A percentile compares a stretch with the other conserved stretches of the same genome.
These are phyloP conservation scores for Axis porcinus DNA, from an alignment of 2,113 vertebrate genomes.

Conservation along the genomic window DNA sequence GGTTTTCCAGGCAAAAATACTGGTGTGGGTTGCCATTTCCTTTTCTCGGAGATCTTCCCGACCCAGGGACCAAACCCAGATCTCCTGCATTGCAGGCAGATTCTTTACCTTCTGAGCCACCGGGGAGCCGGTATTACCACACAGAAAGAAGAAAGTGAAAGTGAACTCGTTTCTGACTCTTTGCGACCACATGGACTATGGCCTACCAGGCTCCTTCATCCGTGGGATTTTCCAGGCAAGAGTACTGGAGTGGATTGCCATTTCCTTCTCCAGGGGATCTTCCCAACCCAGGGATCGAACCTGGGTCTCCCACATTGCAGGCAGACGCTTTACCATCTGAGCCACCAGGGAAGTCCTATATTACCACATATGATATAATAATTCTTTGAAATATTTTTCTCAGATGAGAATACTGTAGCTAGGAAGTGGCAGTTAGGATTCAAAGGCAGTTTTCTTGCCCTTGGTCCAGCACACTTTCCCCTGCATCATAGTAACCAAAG, in stretches of 20 bases:
- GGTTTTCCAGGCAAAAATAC: neutral
- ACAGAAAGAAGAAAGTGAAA: neutral
- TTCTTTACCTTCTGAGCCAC: neutral
- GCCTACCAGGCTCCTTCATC: neutral
- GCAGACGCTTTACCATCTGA: neutral
- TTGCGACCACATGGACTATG: neutral
- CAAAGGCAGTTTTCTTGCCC: neutral
- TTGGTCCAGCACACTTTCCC: neutral
- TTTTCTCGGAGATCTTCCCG: neutral
- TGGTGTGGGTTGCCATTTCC: neutral
- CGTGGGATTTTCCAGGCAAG: neutral
- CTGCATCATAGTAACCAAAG: neutral
- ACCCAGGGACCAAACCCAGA: neutral
- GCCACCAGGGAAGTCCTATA: neutral
- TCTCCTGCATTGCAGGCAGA: neutral
- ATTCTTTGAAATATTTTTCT: neutral
- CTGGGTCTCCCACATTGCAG: rapidly evolving
- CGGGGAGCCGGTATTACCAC: neutral
- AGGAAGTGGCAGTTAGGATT: neutral
- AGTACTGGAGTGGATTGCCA: neutral
- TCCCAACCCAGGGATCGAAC: neutral
- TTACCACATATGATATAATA: neutral
- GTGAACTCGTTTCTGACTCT: rapidly evolving
- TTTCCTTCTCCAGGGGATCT: neutral
- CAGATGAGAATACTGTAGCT: neutral